Conservation (phyloP, 2,113 vertebrate genomes). For the Tychaedon coryphoeus region DNA sequence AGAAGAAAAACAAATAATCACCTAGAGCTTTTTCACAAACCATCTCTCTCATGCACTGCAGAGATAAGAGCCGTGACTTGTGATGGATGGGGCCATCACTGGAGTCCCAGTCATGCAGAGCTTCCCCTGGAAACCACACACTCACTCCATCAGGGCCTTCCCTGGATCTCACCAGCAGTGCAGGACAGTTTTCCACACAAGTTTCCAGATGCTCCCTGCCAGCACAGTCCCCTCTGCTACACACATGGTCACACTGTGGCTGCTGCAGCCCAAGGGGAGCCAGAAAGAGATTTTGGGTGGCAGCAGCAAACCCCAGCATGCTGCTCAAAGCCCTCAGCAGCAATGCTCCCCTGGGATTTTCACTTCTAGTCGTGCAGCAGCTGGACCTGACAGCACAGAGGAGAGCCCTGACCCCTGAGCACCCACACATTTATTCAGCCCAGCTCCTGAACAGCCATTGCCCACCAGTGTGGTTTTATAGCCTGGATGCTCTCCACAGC, state of each 20-base stretch:
- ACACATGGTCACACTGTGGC: background rate
- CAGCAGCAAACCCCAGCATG: background rate
- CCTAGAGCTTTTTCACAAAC: background rate
- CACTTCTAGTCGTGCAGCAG: background rate
- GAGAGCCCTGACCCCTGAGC: background rate
- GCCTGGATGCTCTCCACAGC: background rate
- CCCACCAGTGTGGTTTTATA: fast-evolving
- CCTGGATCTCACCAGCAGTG: background rate
- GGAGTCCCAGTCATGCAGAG: background rate
- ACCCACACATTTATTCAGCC: fast-evolving
- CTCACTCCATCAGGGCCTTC: background rate
- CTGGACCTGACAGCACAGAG: background rate
- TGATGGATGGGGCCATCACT: background rate
- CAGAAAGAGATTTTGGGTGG: background rate
- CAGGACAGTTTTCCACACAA: background rate
- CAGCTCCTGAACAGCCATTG: fast-evolving
- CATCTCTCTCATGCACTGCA: background rate
- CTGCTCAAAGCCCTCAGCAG: background rate
- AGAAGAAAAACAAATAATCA: background rate
- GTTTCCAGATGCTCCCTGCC: background rate
- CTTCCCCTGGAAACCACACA: background rate
- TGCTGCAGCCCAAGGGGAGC: background rate
- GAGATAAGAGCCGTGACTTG: background rate
- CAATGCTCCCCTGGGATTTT: fast-evolving
- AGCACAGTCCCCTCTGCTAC: background rate